Percentiles rank a stretch among this genome's conserved stretches.
Evolutionary conservation across 2,888 invertebrate species (phyloP).

Genomic region (Drosophila vallismaia): DNA sequence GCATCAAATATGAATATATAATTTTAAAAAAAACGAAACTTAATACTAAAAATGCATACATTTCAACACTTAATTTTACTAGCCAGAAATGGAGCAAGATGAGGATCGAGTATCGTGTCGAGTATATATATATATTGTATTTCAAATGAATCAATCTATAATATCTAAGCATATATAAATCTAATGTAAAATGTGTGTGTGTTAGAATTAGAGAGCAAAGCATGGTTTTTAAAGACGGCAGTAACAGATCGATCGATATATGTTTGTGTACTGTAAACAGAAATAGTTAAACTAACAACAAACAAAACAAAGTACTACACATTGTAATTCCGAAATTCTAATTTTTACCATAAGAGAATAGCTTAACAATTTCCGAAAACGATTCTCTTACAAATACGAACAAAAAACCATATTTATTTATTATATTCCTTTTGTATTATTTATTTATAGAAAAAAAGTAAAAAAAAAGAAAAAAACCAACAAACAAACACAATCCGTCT

Average conservation of each 20-base stretch:
- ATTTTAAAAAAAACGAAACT: slow-evolving; percentile 64
- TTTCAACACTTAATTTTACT: slow-evolving; percentile 55
- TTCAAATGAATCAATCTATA: slow-evolving; percentile 55
- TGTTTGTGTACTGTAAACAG: slow-evolving; percentile 42
- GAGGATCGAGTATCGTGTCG: slow-evolving; percentile 12
- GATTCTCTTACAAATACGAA: slow-evolving; percentile 34
- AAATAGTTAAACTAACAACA: slow-evolving; percentile 46
- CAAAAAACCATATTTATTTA: slow-evolving; percentile 61
- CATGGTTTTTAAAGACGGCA: slow-evolving; percentile 67
- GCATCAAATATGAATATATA: slow-evolving; percentile 54
- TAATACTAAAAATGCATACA: slow-evolving; percentile 55
- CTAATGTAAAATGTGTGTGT: slow-evolving; percentile 73
- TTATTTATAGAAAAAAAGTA: slow-evolving; percentile 41
- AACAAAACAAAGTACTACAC: slow-evolving; percentile 25
- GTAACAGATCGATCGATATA: slow-evolving; percentile 23
- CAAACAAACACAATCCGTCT: slow-evolving; percentile 59
- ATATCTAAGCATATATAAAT: slow-evolving; percentile 61
- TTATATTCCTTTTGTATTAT: slow-evolving; percentile 53
- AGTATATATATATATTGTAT: slow-evolving; percentile 22
- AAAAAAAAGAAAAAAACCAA: slow-evolving; percentile 13
- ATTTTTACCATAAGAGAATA: slow-evolving; percentile 37
- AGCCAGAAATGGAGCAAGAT: slow-evolving; percentile 8
- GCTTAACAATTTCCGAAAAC: slow-evolving; percentile 2
- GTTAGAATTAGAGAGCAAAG: slow-evolving; percentile 71
- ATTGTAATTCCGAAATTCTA: slow-evolving; percentile 41